Evolutionary conservation across 2,888 invertebrate genomes (phyloP), one percentile per base, ranked within the genome.

Genomic region (Agrochola lychnidis): DNA sequence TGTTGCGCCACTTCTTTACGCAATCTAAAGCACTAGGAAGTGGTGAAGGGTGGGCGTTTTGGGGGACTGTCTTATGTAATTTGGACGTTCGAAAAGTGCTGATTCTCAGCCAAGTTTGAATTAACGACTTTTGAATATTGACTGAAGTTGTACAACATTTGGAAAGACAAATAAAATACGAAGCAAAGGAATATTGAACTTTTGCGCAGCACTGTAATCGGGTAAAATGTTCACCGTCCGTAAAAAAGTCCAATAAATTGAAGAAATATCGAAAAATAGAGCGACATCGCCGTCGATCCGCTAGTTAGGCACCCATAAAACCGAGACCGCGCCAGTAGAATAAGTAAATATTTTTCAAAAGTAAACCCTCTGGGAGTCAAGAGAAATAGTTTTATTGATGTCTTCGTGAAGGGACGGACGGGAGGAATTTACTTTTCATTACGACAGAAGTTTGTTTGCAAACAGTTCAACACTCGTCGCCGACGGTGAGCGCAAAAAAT

Each of bases 391-490:
- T 94, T 92, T 94, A 94, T 95, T 94, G 94, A 94, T 93, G 94
- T 94, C 92, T 91, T 91, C 90, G 91, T 87, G 89, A 91, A 90
- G 87, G 90, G 73, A 36, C 36, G 89, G 90, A 86, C 89, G 88
- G 78, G 81, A 85, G 87, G 90, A 95, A 94, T 95, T 95, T 95
- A 95, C 95, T 95, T 95, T 95, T 94, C 95, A 95, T 95, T 95
- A 94, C 94, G 91, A 93, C 90, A 91, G 91, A 93, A 94, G 95
- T 94, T 95, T 94, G 94, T 93, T 91, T 89, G 91, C 94, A 95
- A 95, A 95, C 93, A 94, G 91, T 93, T 93, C 93, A 90, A 92
- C 92, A 92, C 89, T 93, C 91, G 90, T 88, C 89, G 87, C 66
- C 74, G 78, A 56, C 71, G 76, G 77, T 67, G 78, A 80, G 76